Evolutionary conservation across 2,888 invertebrate species (phyloP), one percentile per base, ranked within the genome.

Genomic region (Apoda limacodes): DNA sequence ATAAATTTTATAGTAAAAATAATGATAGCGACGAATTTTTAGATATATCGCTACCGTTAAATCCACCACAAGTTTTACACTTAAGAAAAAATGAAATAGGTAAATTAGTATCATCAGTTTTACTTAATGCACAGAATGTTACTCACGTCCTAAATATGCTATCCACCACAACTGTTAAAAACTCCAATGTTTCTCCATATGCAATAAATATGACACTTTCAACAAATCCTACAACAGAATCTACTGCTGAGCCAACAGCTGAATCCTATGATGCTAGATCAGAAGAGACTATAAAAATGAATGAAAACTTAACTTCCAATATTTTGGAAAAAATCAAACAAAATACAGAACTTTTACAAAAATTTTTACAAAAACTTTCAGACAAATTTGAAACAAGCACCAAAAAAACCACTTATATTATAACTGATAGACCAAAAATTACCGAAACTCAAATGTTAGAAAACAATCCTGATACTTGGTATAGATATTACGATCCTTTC

Each of bases 251-350:
- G 1, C 5, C 17, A 17, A 35, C 20, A 17, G 21, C 9, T 4
- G 23, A 12, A n/a, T n/a, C n/a, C n/a, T n/a, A n/a, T 27, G 22
- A 28, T 5, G 21, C 9, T 7, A 25, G 25, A 5, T 14, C 27
- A 10, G 24, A 23, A 21, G 17, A 41, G 1, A 52, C 54, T 0
- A 60, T 69, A 6, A 52, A 62, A 30, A 47, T 49, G 29, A 68
- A 68, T n/a, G 64, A 65, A 2, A 60, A 61, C 11, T 27, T 67
- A 5, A 71, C 72, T 0, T 55, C 55, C 10, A 56, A 61, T 39
- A 66, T 78, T 9, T 35, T 78, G 10, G 53, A 50, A n/a, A 69
- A 67, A 40, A 64, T 76, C 0, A 65, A 72, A 19, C 53, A 39
- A 32, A 76, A 76, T 24, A 74, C 75, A 1, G 54, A 61, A 12